Conservation (phyloP, 2,888 invertebrate genomes). For the Orthosia gothica region DNA sequence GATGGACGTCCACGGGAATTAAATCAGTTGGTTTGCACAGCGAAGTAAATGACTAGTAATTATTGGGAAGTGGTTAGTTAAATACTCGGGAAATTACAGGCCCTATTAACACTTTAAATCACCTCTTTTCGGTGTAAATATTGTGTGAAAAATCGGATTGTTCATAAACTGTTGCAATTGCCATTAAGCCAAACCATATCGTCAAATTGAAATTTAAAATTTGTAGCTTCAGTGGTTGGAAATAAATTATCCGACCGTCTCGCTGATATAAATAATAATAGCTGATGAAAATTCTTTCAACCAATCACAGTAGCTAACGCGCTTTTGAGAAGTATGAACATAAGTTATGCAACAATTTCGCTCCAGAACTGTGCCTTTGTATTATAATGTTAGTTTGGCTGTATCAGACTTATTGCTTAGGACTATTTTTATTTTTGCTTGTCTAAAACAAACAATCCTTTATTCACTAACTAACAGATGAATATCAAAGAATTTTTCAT, state of each 20-base stretch:
- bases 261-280: too few relatives aligned
- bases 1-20: slow-evolving; percentile 39
- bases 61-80: slow-evolving; percentile 56
- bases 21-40: slow-evolving; percentile 53
- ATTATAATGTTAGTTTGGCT: too few relatives aligned
- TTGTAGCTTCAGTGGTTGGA: too few relatives aligned
- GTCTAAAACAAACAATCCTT: neutral
- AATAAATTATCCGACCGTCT: too few relatives aligned
- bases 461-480: neutral
- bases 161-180: neutral
- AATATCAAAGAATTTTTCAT: neutral
- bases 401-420: too few relatives aligned
- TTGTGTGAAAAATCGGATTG: neutral
- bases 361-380: too few relatives aligned
- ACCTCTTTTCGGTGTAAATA: slow-evolving; percentile 30
- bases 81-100: slow-evolving; percentile 44
- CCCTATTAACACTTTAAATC: slow-evolving; percentile 34
- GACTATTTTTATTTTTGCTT: neutral
- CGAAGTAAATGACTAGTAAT: slow-evolving; percentile 60
- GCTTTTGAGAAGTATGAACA: too few relatives aligned
- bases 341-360: too few relatives aligned
- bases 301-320: too few relatives aligned
- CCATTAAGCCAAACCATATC: too few relatives aligned
- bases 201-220: neutral
- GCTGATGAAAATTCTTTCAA: too few relatives aligned